These are phyloP conservation scores for Chiropotes sagulatus DNA, from an alignment of 2,797 vertebrate species.

Conservation along the genomic window DNA sequence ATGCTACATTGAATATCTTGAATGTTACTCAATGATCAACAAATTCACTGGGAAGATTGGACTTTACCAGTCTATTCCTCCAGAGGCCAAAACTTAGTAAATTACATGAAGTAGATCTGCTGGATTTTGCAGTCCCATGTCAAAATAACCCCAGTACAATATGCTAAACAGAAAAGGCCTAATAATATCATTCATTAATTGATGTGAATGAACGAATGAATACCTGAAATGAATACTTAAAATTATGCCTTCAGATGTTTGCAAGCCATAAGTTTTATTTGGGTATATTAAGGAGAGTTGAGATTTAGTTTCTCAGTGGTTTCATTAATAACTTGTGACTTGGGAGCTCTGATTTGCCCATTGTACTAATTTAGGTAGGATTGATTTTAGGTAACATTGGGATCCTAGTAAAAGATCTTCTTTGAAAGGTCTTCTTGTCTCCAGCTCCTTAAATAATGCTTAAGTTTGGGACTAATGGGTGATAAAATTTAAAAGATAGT, in stretches of 20 bases:
- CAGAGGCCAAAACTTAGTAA: background rate
- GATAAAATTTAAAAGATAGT: background rate
- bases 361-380: background rate
- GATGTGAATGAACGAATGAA: no score
- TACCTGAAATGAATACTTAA: background rate
- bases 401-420: background rate
- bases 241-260: background rate
- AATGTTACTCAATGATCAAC: background rate
- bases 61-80: background rate
- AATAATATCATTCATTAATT: background rate
- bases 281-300: background rate
- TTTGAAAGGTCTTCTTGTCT: background rate
- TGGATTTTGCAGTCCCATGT: background rate
- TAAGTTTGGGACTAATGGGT: background rate
- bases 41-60: background rate
- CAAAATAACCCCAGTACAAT: background rate
- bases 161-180: background rate
- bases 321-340: background rate
- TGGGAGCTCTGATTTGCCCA: background rate
- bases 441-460: background rate
- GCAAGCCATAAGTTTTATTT: background rate
- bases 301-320: background rate
- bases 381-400: background rate
- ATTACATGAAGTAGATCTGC: background rate
- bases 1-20: background rate